These are phyloP conservation scores for Troilus luridus DNA, from an alignment of 2,888 invertebrate species.

Conservation along the genomic window DNA sequence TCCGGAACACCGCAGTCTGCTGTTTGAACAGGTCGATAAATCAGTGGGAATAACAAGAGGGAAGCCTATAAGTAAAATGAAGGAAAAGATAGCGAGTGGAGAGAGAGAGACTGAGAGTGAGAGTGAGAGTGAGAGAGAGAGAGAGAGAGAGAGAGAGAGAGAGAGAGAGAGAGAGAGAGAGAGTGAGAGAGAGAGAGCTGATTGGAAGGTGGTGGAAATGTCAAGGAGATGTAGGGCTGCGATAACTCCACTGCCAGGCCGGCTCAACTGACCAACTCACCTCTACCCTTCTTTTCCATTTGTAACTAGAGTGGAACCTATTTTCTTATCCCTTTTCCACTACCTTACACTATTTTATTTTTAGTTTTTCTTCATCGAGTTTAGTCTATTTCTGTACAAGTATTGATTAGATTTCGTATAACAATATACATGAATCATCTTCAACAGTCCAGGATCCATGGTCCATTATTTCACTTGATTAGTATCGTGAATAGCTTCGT, in stretches of 20 bases:
- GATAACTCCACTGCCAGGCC: not conserved
- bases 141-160: no score
- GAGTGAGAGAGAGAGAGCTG: not conserved
- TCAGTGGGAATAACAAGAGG: not conserved
- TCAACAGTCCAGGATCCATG: no score
- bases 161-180: no score
- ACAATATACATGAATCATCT: no score
- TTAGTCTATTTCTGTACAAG: no score
- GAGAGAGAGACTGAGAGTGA: not conserved
- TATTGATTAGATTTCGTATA: no score
- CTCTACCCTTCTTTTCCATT: constrained; percentile 16
- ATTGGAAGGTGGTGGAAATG: constrained; percentile 37
- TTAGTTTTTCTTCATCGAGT: not conserved
- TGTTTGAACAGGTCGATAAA: not conserved
- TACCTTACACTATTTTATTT: not conserved
- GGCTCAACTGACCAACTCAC: constrained; percentile 9
- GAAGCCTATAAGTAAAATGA: constrained; percentile 6
- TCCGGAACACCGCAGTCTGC: not conserved
- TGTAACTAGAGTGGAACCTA: not conserved
- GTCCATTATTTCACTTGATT: no score
- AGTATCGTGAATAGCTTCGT: no score
- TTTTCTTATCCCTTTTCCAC: not conserved
- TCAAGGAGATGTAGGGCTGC: constrained; percentile 8
- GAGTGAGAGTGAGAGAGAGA: no score
- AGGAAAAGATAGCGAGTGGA: not conserved